Evolutionary conservation across 2,888 invertebrate genomes (phyloP).

Genomic region (Isoperla grammatica): DNA sequence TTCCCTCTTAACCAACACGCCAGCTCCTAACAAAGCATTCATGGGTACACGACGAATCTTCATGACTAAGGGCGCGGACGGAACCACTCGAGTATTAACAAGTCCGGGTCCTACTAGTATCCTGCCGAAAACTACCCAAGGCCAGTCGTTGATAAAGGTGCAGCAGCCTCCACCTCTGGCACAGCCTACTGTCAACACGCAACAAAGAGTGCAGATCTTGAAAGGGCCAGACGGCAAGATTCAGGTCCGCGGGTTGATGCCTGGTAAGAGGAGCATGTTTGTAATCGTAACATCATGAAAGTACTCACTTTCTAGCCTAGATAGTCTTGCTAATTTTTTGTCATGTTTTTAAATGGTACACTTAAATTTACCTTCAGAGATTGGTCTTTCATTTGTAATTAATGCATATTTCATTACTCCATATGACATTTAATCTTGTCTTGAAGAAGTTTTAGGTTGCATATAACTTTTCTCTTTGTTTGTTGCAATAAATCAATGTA

Average conservation of each 20-base stretch:
- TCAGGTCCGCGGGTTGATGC: conserved; percentile 83
- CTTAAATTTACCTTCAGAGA: too few relatives aligned
- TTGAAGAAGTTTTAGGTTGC: too few relatives aligned
- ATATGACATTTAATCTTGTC: too few relatives aligned
- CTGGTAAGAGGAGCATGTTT: too few relatives aligned
- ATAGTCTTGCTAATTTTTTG: too few relatives aligned
- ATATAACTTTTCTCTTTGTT: too few relatives aligned
- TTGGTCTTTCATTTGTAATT: too few relatives aligned
- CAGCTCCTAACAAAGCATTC: conserved; percentile 56
- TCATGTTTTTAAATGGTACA: neutral
- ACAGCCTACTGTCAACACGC: conserved; percentile 20
- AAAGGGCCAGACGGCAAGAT: conserved; percentile 86
- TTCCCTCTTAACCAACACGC: conserved; percentile 55
- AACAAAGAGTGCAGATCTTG: conserved; percentile 83
- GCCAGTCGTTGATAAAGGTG: conserved; percentile 50
- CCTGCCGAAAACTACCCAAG: conserved; percentile 47
- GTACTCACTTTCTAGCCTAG: too few relatives aligned
- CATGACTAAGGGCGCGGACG: conserved; percentile 65
- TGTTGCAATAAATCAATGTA: neutral
- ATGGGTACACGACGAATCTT: conserved; percentile 62
- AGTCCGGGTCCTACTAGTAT: conserved; percentile 53
- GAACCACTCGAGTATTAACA: conserved; percentile 58
- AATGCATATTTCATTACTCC: too few relatives aligned
- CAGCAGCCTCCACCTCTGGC: conserved; percentile 37
- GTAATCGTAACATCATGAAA: neutral